Evolutionary conservation across 1,140 invertebrate species (phyloP).

Genomic region (Lepidurus couesii): DNA sequence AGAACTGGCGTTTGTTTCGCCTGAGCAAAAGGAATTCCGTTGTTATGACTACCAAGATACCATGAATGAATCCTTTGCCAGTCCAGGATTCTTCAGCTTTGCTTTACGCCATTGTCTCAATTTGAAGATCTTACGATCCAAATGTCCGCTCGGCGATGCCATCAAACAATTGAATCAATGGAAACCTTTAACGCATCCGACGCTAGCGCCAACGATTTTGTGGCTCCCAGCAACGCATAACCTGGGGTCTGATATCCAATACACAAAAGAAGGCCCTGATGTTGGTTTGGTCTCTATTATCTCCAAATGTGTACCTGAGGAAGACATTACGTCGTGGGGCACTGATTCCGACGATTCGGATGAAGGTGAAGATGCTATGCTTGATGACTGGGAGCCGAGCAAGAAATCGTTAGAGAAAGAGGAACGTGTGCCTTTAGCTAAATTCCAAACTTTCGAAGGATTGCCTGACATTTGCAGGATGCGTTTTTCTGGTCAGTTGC

Average conservation of each 20-base stretch:
- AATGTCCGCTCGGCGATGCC: background rate
- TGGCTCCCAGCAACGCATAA: background rate
- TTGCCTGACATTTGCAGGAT: background rate
- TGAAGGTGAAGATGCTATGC: background rate
- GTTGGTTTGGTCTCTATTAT: background rate
- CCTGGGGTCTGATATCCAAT: background rate
- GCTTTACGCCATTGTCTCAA: background rate
- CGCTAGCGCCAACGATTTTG: background rate
- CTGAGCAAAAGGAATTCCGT: background rate
- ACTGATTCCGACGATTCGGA: background rate
- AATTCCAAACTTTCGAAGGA: background rate
- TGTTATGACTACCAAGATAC: background rate
- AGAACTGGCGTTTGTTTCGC: background rate
- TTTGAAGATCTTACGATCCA: background rate
- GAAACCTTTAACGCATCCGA: background rate
- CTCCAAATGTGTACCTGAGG: background rate
- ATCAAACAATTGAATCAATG: background rate
- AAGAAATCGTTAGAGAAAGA: background rate
- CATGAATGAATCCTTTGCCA: background rate
- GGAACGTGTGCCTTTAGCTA: background rate
- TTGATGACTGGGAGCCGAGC: too few species aligned
- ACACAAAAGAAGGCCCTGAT: background rate
- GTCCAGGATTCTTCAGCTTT: background rate
- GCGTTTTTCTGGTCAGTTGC: background rate
- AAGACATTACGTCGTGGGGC: background rate